A percentile compares a stretch with the other conserved stretches of the same genome.
Conservation (phyloP, 1,140 invertebrate species). For the Microplitis demolitor region DNA sequence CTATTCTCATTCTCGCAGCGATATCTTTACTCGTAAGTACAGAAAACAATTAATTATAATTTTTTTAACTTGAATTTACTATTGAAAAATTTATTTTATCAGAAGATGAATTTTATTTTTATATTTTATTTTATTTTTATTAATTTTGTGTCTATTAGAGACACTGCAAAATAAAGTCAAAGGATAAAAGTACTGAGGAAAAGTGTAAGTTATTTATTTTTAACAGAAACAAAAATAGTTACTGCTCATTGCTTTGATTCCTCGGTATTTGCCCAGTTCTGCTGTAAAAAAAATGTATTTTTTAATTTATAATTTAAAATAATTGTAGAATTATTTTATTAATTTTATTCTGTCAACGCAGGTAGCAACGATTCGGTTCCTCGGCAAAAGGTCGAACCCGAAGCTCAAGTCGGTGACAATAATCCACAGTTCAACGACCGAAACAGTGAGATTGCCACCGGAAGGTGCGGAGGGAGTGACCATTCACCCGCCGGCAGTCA, state of each 20-base stretch:
- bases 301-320: not conserved
- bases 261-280: not conserved
- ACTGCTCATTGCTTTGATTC: not conserved
- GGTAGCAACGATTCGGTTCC: conserved; percentile 77
- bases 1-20: conserved; percentile 74
- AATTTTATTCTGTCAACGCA: conserved; percentile 49
- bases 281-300: no score
- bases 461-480: conserved; percentile 71
- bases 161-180: conserved; percentile 42
- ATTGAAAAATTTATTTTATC: not conserved
- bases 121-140: conserved; percentile 8
- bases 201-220: conserved; percentile 47
- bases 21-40: conserved; percentile 77
- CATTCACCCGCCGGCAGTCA: conserved; percentile 64
- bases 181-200: conserved; percentile 28
- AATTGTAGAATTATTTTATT: not conserved
- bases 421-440: conserved; percentile 83
- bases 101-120: not conserved
- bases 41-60: not conserved
- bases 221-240: not conserved
- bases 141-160: conserved; percentile 33
- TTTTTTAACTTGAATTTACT: not conserved
- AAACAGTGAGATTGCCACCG: conserved; percentile 79
- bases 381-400: conserved; percentile 76
- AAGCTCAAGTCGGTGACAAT: conserved; percentile 84